These are phyloP conservation scores for Meandrusa payeni DNA, from an alignment of 2,888 invertebrate genomes.

Conservation along the genomic window DNA sequence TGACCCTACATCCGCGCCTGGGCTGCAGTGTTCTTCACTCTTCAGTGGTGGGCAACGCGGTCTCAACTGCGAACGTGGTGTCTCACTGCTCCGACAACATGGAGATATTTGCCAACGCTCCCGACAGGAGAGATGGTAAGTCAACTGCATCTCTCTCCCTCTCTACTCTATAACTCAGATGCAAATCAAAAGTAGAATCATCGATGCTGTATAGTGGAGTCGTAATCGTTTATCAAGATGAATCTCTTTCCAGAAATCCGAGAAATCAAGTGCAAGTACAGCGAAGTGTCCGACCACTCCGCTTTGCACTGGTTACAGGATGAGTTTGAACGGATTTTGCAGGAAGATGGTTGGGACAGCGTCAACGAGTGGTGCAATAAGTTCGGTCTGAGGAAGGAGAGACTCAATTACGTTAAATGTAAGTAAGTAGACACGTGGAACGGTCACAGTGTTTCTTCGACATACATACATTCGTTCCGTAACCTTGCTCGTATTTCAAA, in stretches of 20 bases:
- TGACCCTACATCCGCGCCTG: conserved; percentile 82
- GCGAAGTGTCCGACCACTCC: conserved; percentile 82
- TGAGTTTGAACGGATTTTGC: conserved; percentile 62
- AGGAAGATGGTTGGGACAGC: conserved; percentile 37
- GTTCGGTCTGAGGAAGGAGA: conserved; percentile 67
- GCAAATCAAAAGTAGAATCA: no score
- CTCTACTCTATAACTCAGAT: no score
- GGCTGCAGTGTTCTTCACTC: conserved; percentile 82
- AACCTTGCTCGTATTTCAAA: no score
- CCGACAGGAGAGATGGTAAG: conserved; percentile 62
- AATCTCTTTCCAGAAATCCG: conserved; percentile 70
- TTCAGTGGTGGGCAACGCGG: conserved; percentile 75
- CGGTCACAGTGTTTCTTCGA: no score
- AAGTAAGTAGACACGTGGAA: no score
- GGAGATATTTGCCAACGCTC: conserved; percentile 74
- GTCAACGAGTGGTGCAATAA: conserved; percentile 63
- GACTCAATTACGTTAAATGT: conserved; percentile 77
- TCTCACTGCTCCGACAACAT: conserved; percentile 62
- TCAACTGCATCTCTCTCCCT: no score
- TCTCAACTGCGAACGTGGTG: conserved; percentile 42
- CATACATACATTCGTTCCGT: no score
- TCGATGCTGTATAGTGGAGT: no score
- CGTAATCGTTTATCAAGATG: no score
- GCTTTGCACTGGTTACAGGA: conserved; percentile 79
- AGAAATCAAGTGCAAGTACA: conserved; percentile 71